These are phyloP conservation scores for Gobionotothen gibberifrons DNA, from an alignment of 2,797 vertebrate genomes.

Conservation along the genomic window DNA sequence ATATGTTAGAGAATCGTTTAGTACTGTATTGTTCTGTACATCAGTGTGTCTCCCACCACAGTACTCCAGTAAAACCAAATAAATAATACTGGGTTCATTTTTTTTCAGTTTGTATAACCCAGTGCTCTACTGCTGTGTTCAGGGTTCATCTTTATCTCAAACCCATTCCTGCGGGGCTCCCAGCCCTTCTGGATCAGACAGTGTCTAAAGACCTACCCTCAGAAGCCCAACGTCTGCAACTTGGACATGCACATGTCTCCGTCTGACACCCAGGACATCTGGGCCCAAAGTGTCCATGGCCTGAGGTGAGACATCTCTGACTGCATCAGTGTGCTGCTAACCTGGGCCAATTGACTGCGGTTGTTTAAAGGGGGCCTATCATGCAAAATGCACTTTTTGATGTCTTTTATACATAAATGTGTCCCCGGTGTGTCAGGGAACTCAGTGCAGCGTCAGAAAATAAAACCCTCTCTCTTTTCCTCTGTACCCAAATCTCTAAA, in stretches of 20 bases:
- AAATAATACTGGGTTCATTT: background rate
- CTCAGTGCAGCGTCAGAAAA: too few species aligned
- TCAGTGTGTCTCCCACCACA: too few species aligned
- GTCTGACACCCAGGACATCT: conserved; percentile 88
- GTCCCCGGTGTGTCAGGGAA: too few species aligned
- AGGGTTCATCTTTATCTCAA: conserved; percentile 95
- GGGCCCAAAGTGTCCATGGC: conserved; percentile 87
- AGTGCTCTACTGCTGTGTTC: background rate
- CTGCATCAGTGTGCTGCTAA: too few species aligned
- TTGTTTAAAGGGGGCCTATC: too few species aligned
- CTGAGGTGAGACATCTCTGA: conserved; percentile 80
- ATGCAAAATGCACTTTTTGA: too few species aligned
- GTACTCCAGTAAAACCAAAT: background rate
- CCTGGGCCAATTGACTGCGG: too few species aligned
- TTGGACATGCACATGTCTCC: conserved; percentile 94
- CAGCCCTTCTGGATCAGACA: conserved; percentile 93
- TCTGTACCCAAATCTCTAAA: too few species aligned
- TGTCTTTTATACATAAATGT: too few species aligned
- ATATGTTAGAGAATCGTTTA: background rate
- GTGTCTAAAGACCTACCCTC: conserved; percentile 91
- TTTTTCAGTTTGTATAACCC: background rate
- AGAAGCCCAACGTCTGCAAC: conserved; percentile 95
- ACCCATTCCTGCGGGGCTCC: conserved; percentile 91
- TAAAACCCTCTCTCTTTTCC: too few species aligned
- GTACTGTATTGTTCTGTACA: background rate